phyloP scores from a whole-genome alignment of 2,113 vertebrate species.

The Acanthochromis polyacanthus region DNA sequence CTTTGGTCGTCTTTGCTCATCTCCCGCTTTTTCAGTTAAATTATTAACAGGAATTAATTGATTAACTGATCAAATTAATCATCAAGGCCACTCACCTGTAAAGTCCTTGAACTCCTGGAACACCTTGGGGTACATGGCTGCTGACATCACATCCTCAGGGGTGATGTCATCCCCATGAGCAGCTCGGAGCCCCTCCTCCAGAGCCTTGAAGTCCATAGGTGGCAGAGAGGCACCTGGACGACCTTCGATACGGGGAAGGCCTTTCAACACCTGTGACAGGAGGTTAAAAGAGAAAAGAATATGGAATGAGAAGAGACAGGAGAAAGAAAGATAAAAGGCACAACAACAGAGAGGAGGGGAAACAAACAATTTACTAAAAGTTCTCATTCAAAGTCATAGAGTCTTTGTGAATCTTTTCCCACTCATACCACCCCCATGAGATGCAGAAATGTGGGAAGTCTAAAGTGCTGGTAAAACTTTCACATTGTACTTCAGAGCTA shows the following conservation, averaged over 20 bases:
- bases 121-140: slow-evolving; percentile 95
- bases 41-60: no score
- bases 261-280: slow-evolving; percentile 89
- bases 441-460: slow-evolving; percentile 7
- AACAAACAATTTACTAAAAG: slow-evolving; percentile 3
- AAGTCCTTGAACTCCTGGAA: slow-evolving; percentile 93
- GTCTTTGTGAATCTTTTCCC: slow-evolving; percentile 8
- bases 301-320: neutral
- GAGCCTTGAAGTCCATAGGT: slow-evolving; percentile 86
- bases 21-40: no score
- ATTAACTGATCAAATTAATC: neutral
- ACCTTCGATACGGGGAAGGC: slow-evolving; percentile 89
- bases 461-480: slow-evolving; percentile 39
- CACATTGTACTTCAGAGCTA: slow-evolving; percentile 25
- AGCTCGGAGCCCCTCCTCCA: slow-evolving; percentile 85
- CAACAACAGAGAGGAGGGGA: neutral
- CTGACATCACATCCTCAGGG: slow-evolving; percentile 92
- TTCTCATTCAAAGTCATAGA: neutral
- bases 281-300: neutral
- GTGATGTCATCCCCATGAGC: slow-evolving; percentile 88
- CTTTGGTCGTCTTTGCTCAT: no score
- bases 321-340: neutral
- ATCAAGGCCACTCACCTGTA: slow-evolving; percentile 63
- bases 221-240: slow-evolving; percentile 91
- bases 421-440: neutral